Conservation (phyloP, 2,888 invertebrate genomes). For the Tuberolachnus salignus region DNA sequence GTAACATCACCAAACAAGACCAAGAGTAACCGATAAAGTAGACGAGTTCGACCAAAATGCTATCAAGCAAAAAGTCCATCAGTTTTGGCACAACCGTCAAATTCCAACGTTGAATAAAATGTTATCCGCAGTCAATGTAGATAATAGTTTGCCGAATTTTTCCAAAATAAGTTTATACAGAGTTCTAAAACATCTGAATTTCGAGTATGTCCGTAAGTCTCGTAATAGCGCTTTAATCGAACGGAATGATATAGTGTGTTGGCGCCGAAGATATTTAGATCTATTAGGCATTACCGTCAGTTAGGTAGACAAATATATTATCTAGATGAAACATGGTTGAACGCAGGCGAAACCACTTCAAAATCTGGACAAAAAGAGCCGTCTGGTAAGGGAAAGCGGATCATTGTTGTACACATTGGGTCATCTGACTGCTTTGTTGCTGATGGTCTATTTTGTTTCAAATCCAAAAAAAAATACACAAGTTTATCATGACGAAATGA, state of each 20-base stretch:
- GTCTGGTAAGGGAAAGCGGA: conserved; percentile 46
- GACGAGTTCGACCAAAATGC: too few species aligned
- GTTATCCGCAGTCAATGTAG: conserved; percentile 5
- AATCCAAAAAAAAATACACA: conserved; percentile 46
- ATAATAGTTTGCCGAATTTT: conserved; percentile 13
- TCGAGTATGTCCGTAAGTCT: conserved; percentile 20
- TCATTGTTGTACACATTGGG: conserved; percentile 54
- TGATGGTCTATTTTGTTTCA: conserved; percentile 28
- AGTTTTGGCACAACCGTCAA: conserved; percentile 10
- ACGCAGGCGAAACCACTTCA: conserved; percentile 12
- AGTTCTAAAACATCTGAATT: conserved; percentile 24
- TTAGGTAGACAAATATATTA: conserved; percentile 36
- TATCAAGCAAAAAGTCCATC: background rate
- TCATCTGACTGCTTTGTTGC: conserved; percentile 44
- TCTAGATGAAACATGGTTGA: conserved; percentile 53
- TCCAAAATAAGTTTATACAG: background rate
- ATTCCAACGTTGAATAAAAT: conserved; percentile 12
- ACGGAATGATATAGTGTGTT: conserved; percentile 21
- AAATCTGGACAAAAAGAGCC: conserved; percentile 27
- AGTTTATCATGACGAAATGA: conserved; percentile 55
- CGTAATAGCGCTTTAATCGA: conserved; percentile 8
- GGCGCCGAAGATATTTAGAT: conserved; percentile 36
- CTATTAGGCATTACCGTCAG: conserved; percentile 22
- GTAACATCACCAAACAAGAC: conserved; percentile 17
- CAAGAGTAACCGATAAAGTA: background rate